Conservation (phyloP, 2,113 vertebrate genomes). For the Hypomesus transpacificus region DNA sequence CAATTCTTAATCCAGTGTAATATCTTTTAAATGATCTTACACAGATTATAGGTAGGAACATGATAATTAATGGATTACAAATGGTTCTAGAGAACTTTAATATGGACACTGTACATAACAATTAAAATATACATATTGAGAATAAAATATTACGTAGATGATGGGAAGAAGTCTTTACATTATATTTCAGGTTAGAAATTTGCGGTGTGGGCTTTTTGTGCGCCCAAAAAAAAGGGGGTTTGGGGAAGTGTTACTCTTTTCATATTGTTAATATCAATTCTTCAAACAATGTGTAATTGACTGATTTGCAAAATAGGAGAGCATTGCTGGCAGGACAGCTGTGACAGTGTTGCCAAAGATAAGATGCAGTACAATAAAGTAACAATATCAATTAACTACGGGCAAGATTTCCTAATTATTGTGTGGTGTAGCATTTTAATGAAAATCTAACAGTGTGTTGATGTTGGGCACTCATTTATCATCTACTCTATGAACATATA, state of each 20-base stretch:
- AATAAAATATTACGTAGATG: conserved; percentile 12
- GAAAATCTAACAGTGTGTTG: not conserved
- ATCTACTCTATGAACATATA: no score
- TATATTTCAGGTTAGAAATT: conserved; percentile 9
- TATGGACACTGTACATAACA: conserved; percentile 15
- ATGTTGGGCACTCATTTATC: not conserved
- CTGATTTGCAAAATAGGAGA: not conserved
- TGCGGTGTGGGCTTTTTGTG: not conserved
- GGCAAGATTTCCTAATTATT: not conserved
- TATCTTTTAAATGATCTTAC: conserved; percentile 21
- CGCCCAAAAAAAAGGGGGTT: not conserved
- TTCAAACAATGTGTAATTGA: not conserved
- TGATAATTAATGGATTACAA: conserved; percentile 6
- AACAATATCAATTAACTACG: not conserved
- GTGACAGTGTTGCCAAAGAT: conserved; percentile 3
- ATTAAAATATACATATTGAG: conserved; percentile 10
- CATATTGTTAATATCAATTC: not conserved
- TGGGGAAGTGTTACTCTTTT: not conserved
- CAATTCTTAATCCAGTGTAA: conserved; percentile 6
- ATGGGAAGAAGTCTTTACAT: not conserved
- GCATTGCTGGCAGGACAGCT: not conserved
- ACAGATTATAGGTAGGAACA: not conserved
- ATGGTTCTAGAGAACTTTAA: conserved; percentile 15
- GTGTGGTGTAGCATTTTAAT: not conserved
- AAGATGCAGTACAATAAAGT: conserved; percentile 13